Percentiles rank a stretch among this genome's conserved stretches.
phyloP scores from a whole-genome alignment of 2,888 invertebrate species.

The Nebria salina region DNA sequence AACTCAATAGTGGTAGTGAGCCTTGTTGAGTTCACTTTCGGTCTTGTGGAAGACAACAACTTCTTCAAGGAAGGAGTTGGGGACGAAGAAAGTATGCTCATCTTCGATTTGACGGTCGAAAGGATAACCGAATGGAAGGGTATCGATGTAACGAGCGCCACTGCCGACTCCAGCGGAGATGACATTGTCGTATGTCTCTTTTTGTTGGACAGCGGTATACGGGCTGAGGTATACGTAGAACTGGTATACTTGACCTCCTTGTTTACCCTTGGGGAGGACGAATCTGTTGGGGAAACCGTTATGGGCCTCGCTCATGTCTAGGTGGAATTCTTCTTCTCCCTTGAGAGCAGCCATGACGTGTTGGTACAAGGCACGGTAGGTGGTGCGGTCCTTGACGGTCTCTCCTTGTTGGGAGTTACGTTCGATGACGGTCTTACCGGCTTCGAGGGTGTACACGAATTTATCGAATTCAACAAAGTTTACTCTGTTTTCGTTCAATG shows the following conservation, averaged over 20 bases:
- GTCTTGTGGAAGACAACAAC: constrained; percentile 72
- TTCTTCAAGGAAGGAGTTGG: constrained; percentile 75
- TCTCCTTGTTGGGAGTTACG: constrained; percentile 75
- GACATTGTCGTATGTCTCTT: constrained; percentile 61
- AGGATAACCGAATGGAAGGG: constrained; percentile 76
- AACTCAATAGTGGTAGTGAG: constrained; percentile 3
- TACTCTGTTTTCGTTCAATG: constrained; percentile 67
- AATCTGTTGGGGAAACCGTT: constrained; percentile 75
- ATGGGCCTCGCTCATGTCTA: constrained; percentile 67
- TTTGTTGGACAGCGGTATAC: constrained; percentile 47
- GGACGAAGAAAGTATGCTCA: constrained; percentile 69
- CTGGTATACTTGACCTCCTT: constrained; percentile 70
- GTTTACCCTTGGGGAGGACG: constrained; percentile 74
- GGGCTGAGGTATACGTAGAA: constrained; percentile 64
- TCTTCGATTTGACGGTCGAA: constrained; percentile 73
- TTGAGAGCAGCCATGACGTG: constrained; percentile 68
- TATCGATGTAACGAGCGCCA: constrained; percentile 69
- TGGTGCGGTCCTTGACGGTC: constrained; percentile 71
- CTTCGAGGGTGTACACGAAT: constrained; percentile 68
- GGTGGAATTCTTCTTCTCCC: constrained; percentile 65
- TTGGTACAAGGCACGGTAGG: constrained; percentile 72
- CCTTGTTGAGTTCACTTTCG: constrained; percentile 58
- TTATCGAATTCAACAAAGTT: constrained; percentile 71
- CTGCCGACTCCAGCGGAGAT: constrained; percentile 67
- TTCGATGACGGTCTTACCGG: constrained; percentile 74